Base-by-base conservation (phyloP, 2,113 vertebrate genomes). In the Cyprinodon brontotheroides region DNA sequence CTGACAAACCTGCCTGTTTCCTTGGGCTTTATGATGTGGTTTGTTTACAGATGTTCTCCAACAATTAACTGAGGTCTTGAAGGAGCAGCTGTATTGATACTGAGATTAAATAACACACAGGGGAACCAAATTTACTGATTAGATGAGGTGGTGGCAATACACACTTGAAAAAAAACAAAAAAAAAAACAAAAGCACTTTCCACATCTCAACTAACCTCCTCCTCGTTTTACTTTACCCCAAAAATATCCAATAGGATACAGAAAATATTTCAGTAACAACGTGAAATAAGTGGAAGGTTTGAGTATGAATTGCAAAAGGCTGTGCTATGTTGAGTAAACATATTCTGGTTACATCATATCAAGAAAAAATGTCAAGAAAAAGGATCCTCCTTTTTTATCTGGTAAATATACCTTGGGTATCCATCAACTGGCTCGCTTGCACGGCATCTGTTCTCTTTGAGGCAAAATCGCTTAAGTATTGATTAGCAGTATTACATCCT, bases 401-500 rank as follows among this genome's bases (percentile, higher is more conserved):
- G 65, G 74, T 85, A 73, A 81, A 74, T 71, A 83, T 77, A 82
- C 84, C 59, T 83, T 47, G 13, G 64, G 61, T 76, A 76, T 59
- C 62, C 70, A 71, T 73, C 76, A 78, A 77, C 78, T 82, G 78
- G 73, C 81, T 90, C 69, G 40, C 78, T 81, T 69, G 79, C 82
- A 82, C 70, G 77, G 74, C 80, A 79, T 83, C 84, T 84, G 84
- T 82, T 87, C 64, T 78, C 82, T 84, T 84, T 47, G 29, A 87
- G 82, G 76, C 65, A 74, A 83, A 91, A 87, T 83, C 82, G 74
- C 65, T 87, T 53, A 75, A 75, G 72, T 84, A 92, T 91, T 84
- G 89, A 92, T 87, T 84, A 78, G 70, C 59, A 74, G 67, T 73
- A 78, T 88, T 73, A 81, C 76, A 84, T 61, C 63, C 69, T 76